Conservation (phyloP, 2,113 vertebrate species). For the Sorex fumeus region DNA sequence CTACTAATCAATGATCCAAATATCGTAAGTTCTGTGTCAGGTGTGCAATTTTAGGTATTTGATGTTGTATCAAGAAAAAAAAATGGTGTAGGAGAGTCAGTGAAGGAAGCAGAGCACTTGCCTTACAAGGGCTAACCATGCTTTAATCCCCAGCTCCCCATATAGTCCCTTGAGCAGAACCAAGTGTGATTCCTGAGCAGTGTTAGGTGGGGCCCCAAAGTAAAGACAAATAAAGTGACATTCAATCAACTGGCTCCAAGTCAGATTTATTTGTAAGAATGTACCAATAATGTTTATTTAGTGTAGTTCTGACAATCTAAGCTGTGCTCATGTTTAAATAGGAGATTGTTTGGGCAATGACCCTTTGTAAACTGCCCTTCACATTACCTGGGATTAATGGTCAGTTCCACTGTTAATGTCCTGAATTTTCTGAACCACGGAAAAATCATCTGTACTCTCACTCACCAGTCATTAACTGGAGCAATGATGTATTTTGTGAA, state of each 20-base stretch:
- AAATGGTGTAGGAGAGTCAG: no score
- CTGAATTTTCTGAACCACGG: conserved; percentile 64
- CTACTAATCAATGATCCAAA: not conserved
- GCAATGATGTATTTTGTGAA: conserved; percentile 69
- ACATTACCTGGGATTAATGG: conserved; percentile 75
- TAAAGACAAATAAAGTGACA: not conserved
- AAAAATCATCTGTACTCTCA: conserved; percentile 49
- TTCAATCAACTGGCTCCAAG: not conserved
- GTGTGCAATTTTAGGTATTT: not conserved
- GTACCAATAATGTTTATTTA: conserved; percentile 21
- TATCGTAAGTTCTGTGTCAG: not conserved
- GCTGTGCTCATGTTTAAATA: not conserved
- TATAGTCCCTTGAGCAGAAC: no score
- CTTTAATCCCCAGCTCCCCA: no score
- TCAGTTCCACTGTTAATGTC: conserved; percentile 64
- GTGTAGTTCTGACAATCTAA: conserved; percentile 1
- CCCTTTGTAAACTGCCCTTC: conserved; percentile 52
- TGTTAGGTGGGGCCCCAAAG: no score
- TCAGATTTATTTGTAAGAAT: not conserved
- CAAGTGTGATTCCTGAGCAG: no score
- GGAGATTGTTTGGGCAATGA: conserved; percentile 76
- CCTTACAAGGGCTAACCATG: no score
- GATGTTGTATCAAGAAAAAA: not conserved
- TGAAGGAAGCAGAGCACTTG: no score
- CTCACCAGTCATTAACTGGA: conserved; percentile 62